Conservation (phyloP, 2,113 vertebrate genomes). For the Coracopsis vasa region DNA sequence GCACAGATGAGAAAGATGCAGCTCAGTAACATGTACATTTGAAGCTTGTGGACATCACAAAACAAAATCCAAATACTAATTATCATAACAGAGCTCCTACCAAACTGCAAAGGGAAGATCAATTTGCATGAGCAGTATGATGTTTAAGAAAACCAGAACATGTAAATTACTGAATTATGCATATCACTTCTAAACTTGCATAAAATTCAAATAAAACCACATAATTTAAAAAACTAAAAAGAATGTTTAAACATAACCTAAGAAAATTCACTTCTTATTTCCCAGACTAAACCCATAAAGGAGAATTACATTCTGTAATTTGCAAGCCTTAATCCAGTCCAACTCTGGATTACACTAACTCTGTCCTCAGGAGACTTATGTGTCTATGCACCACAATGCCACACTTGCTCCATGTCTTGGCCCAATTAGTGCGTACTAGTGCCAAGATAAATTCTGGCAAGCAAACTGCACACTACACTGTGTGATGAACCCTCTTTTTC, state of each 20-base stretch:
- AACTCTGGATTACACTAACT: not conserved
- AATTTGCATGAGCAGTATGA: slow-evolving; percentile 5
- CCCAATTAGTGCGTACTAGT: not conserved
- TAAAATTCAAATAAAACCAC: not conserved
- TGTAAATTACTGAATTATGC: not conserved
- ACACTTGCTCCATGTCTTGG: rapidly evolving
- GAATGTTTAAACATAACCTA: not conserved
- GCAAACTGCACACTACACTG: not conserved
- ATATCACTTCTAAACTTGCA: not conserved
- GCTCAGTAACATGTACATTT: not conserved
- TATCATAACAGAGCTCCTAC: not conserved
- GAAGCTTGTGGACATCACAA: not conserved
- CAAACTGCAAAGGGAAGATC: not conserved
- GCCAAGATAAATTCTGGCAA: not conserved
- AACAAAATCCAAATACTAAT: not conserved
- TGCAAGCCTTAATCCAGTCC: not conserved
- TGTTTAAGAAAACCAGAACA: slow-evolving; percentile 7
- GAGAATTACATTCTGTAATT: not conserved
- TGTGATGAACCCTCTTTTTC: not conserved
- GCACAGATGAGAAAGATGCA: not conserved
- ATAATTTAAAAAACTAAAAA: not conserved
- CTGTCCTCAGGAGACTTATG: not conserved
- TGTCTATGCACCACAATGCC: not conserved
- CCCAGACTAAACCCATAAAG: not conserved
- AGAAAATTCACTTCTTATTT: not conserved